Base-by-base conservation (phyloP, 2,888 invertebrate species). In the Acrobasis consociella region DNA sequence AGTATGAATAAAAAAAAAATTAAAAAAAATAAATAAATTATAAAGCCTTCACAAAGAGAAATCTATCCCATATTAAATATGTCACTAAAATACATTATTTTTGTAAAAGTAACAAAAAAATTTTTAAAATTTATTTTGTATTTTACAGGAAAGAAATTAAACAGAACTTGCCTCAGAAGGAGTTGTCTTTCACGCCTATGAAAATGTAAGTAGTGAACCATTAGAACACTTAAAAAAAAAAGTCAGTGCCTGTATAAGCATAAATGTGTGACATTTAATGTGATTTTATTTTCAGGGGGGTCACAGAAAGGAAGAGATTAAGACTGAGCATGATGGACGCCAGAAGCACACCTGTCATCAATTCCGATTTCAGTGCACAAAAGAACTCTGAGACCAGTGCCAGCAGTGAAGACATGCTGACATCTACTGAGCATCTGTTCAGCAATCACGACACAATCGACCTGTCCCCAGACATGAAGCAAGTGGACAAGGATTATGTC, bases 91-190 rank as follows among this genome's bases (percentile, higher is more conserved):
- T 2, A 22, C 17, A 11, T 5, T n/a, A 22, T 52, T 52, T 5
- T 52, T 52, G 2, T 52, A n/a, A 22, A 5, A 17, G 5, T 11
- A 1, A 51, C 10, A 2, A 17, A 5, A 22, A 51, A 51, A 51
- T 51, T 22, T 13, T 52, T 8, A 1, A 42, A 56, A 9, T 39
- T 17, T 16, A 42, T 10, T 42, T 56, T 71, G 65, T 62, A 49
- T 76, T 68, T 93, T 90, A 69, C 89, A 96, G 95, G 85, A 94
- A 94, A 86, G 94, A 94, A 76, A 93, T 95, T 62, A 87, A 94
- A 62, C 91, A 93, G 73, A 87, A 87, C 72, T 85, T 95, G 72
- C 95, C 95, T 31, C 94, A 94, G 73, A 94, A 93, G 72, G 93
- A 93, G 65, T 83, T 94, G 62, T 93, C 94, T 39, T 94, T 93